phyloP scores from a whole-genome alignment of 92 coral and sea anemone genomes.

The Zoanthus sansibaricus region DNA sequence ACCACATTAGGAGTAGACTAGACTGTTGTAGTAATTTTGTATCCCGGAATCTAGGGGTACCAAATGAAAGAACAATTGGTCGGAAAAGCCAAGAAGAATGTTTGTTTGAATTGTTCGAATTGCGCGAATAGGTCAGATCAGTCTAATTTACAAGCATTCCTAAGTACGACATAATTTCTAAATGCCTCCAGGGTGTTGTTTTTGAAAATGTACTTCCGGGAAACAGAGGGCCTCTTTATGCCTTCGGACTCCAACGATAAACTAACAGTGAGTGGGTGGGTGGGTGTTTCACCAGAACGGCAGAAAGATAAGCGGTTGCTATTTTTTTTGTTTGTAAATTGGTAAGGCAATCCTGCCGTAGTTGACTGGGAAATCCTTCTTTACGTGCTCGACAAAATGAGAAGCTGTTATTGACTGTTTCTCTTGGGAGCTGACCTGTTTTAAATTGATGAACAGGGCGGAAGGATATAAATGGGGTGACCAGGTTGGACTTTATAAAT shows the following conservation, averaged over 20 bases:
- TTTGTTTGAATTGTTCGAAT: background rate
- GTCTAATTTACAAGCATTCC: too few relatives aligned
- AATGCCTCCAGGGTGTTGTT: background rate
- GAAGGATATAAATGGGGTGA: too few relatives aligned
- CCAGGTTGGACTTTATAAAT: too few relatives aligned
- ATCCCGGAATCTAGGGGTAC: background rate
- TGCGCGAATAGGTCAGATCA: background rate
- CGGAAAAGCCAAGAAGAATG: background rate
- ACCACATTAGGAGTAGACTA: conserved; percentile 1
- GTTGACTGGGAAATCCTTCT: too few relatives aligned
- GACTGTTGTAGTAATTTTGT: background rate
- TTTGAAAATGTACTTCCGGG: background rate
- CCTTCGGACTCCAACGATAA: background rate
- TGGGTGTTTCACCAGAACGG: too few relatives aligned
- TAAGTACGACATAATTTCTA: background rate
- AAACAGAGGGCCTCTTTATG: background rate
- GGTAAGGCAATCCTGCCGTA: too few relatives aligned
- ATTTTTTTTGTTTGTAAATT: too few relatives aligned
- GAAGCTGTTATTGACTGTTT: too few relatives aligned
- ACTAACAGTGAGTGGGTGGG: background rate
- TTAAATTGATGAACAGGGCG: too few relatives aligned
- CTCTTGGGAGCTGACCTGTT: too few relatives aligned
- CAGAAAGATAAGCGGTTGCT: too few relatives aligned
- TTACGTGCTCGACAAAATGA: too few relatives aligned
- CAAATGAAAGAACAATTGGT: background rate